Base-by-base conservation (phyloP, 1,140 invertebrate genomes). In the Trialeurodes vaporariorum region DNA sequence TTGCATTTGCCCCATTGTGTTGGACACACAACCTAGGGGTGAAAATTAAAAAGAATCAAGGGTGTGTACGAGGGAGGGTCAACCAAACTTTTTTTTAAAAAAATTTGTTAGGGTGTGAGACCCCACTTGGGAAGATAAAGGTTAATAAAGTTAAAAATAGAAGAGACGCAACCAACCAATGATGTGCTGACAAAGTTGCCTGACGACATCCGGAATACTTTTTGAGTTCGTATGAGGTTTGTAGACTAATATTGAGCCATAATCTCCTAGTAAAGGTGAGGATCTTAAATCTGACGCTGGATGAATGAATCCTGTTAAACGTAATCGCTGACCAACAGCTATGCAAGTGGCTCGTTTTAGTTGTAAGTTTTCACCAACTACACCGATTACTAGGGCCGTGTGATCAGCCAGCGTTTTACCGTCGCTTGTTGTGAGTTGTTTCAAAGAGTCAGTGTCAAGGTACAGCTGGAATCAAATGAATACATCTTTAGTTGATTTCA, bases 351-450 rank as follows among this genome's bases (percentile, higher is more conserved):
- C 93, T 63, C 93, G 80, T 60, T 86, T 82, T 26, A 94, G 75
- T 17, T 82, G 77, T 59, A 95, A 89, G 78, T 96, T 96, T 80
- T 97, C 94, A 17, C 93, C 93, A 11, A 97, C 79, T 61, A 79
- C 83, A 1, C 93, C 93, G 74, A 96, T 93, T 21, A 88, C 82
- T 62, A 95, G 76, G 0, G 92, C 93, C 59, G 91, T 79, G 71
- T 89, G 81, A 80, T 97, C 93, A 1, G 82, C 84, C 23, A 96
- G 74, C 1, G 82, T 83, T 75, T 89, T 89, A 2, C 86, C 86
- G 74, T 89, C 85, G 1, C 75, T 70, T 0, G 81, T 75, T 59
- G 75, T 72, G n/a, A 92, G 74, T 66, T 81, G 81, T 72, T 82
- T 85, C n/a, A 93, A 73, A 61, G 84, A 80, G 59, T 91, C 87